These are phyloP conservation scores for Sebastes oblongus DNA, from an alignment of 2,797 vertebrate genomes.

Conservation along the genomic window DNA sequence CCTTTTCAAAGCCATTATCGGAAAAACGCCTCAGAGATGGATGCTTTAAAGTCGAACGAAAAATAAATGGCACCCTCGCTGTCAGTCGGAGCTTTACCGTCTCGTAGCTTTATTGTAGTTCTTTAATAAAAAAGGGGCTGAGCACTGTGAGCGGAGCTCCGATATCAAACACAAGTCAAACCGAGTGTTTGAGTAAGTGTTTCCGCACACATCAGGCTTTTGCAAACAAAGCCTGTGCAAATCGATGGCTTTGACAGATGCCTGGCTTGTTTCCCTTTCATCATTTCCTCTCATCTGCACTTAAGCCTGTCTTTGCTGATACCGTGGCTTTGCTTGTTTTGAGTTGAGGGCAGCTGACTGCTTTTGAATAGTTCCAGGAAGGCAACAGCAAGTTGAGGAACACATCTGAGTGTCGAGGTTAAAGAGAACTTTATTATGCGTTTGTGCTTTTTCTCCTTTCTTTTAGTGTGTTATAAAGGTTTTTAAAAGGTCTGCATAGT, in stretches of 20 bases:
- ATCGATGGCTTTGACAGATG: slow-evolving; percentile 49
- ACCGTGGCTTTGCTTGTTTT: background rate
- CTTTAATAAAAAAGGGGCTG: background rate
- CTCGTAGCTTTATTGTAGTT: background rate
- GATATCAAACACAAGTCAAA: slow-evolving; percentile 35
- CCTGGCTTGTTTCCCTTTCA: slow-evolving; percentile 41
- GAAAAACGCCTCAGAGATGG: background rate
- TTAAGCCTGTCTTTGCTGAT: slow-evolving; percentile 21
- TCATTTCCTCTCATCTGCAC: slow-evolving; percentile 44
- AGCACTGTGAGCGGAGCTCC: background rate
- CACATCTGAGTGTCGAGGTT: background rate
- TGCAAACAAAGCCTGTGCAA: slow-evolving; percentile 34
- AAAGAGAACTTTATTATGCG: background rate
- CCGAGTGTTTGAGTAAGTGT: background rate
- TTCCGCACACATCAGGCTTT: slow-evolving; percentile 1
- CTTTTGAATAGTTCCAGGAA: too few relatives aligned
- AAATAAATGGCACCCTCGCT: slow-evolving; percentile 8
- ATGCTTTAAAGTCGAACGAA: slow-evolving; percentile 18
- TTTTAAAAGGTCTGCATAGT: too few relatives aligned
- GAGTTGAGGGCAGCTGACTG: background rate
- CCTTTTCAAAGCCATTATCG: slow-evolving; percentile 29
- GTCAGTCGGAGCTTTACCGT: slow-evolving; percentile 5
- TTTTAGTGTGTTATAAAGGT: background rate
- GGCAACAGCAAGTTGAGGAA: background rate
- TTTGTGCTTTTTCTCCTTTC: background rate